phyloP scores from a whole-genome alignment of 2,888 invertebrate genomes.

The Chrysolina oricalcia region DNA sequence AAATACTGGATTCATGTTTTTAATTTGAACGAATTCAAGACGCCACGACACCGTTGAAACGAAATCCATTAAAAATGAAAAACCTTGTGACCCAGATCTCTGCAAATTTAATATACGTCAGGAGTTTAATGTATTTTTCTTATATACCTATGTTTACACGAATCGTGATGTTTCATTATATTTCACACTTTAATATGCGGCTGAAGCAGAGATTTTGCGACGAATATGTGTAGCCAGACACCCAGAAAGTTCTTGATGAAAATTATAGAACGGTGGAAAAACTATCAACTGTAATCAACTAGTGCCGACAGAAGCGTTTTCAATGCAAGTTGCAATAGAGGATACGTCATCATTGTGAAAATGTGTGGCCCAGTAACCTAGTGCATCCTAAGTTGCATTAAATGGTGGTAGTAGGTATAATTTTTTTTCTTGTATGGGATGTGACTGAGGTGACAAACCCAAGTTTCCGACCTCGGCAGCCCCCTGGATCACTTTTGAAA shows the following conservation, averaged over 20 bases:
- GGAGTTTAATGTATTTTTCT: slow-evolving; percentile 10
- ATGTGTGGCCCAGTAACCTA: no score
- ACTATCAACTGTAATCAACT: background rate
- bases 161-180: background rate
- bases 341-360: no score
- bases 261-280: background rate
- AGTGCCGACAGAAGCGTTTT: background rate
- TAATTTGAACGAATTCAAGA: background rate
- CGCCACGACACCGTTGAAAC: background rate
- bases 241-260: background rate
- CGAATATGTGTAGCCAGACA: background rate
- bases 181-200: background rate
- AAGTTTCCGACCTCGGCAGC: no score
- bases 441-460: no score
- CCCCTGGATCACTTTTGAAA: no score
- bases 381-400: no score
- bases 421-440: no score
- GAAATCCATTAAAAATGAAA: background rate
- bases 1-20: background rate
- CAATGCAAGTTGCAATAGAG: no score
- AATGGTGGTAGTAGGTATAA: no score
- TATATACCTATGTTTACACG: background rate
- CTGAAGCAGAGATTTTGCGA: background rate
- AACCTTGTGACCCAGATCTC: background rate
- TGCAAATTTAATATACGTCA: background rate